Evolutionary conservation across 2,113 vertebrate genomes (phyloP).

Genomic region (Thalassoma bifasciatum): DNA sequence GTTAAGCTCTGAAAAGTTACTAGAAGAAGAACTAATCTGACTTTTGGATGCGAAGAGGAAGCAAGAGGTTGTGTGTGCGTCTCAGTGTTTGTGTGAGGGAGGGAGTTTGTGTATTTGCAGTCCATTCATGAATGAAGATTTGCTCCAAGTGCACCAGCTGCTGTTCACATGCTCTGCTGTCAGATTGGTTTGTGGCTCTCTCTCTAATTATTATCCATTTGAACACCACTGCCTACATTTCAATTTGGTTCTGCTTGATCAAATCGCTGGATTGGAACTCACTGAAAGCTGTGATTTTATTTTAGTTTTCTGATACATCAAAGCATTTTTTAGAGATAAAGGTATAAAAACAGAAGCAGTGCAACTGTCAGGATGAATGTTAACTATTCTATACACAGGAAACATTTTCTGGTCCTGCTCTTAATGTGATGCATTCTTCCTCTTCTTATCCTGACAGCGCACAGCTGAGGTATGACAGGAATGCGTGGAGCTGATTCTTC

Average conservation of each 20-base stretch:
- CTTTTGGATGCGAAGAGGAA: conserved; percentile 36
- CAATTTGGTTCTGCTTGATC: conserved; percentile 41
- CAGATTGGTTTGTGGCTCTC: conserved; percentile 53
- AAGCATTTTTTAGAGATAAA: conserved; percentile 10
- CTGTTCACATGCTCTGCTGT: conserved; percentile 62
- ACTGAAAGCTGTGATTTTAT: not conserved
- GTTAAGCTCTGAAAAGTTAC: conserved; percentile 32
- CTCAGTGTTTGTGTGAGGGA: not conserved
- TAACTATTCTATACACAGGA: not conserved
- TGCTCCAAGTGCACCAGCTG: conserved; percentile 66
- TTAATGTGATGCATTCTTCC: not conserved
- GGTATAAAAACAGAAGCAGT: not conserved
- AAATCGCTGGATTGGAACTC: conserved; percentile 15
- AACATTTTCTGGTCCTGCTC: not conserved
- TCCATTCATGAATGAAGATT: conserved; percentile 72
- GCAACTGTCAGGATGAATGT: not conserved
- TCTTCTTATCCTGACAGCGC: not conserved
- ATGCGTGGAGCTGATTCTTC: conserved; percentile 3
- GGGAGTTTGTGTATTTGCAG: conserved; percentile 25
- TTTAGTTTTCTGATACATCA: conserved; percentile 28
- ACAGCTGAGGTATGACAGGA: not conserved
- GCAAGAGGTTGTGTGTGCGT: conserved; percentile 6
- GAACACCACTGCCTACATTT: conserved; percentile 52
- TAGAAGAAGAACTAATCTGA: conserved; percentile 21
- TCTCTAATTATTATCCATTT: conserved; percentile 70